phyloP scores from a whole-genome alignment of 2,113 vertebrate genomes.

The Aythya baeri region DNA sequence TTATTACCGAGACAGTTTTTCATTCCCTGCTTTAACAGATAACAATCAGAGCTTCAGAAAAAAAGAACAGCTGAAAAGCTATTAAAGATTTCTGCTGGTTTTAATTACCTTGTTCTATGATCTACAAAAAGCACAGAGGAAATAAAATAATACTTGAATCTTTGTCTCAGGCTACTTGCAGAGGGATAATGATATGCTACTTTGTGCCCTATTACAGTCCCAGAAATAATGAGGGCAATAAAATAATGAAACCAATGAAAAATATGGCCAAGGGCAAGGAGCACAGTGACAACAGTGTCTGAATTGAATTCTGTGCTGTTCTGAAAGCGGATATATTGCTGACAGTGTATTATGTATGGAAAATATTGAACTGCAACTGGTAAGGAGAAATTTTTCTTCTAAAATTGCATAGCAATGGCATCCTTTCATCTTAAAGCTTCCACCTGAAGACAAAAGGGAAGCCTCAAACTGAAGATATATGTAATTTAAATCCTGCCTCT shows the following conservation, averaged over 20 bases:
- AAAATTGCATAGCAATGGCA: background rate
- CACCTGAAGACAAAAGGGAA: background rate
- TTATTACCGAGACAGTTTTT: background rate
- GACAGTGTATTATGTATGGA: background rate
- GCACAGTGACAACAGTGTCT: conserved; percentile 22
- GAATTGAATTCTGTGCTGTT: conserved; percentile 13
- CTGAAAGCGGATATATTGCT: background rate
- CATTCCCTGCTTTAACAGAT: conserved; percentile 25
- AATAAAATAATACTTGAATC: conserved; percentile 6
- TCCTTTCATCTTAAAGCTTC: background rate
- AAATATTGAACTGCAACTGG: background rate
- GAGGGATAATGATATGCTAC: conserved; percentile 36
- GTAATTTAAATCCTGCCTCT: background rate
- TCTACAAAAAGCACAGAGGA: background rate
- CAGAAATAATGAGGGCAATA: conserved; percentile 66
- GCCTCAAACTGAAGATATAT: background rate
- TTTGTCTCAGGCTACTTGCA: conserved; percentile 41
- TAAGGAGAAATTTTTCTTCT: background rate
- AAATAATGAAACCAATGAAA: conserved; percentile 61
- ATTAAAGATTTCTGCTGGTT: conserved; percentile 25
- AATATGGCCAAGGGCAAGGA: conserved; percentile 63
- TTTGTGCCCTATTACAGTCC: conserved; percentile 19
- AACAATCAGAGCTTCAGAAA: conserved; percentile 24
- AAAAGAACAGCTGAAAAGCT: conserved; percentile 19
- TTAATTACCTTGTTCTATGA: conserved; percentile 40